Percentiles rank a stretch among this genome's conserved stretches.
Evolutionary conservation across 2,113 vertebrate genomes (phyloP).

Genomic region (Sinocyclocheilus rhinocerous): DNA sequence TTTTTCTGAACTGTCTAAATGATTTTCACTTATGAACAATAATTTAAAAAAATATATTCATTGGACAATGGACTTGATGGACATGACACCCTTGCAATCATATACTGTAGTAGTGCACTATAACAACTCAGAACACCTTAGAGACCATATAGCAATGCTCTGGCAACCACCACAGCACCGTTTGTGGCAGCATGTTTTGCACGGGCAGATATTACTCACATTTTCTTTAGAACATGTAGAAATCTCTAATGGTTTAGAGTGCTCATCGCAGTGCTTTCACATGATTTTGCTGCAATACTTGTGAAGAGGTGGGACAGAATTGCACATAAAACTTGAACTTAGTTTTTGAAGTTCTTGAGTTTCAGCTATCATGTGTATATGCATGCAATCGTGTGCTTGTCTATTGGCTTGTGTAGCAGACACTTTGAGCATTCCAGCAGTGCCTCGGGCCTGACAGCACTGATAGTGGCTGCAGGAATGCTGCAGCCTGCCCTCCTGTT

Average conservation of each 20-base stretch:
- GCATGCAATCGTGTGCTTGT: background rate
- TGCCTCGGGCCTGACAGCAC: conserved; percentile 7
- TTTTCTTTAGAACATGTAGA: background rate
- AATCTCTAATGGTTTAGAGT: background rate
- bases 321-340: background rate
- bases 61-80: no score
- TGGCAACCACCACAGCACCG: background rate
- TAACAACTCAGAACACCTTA: background rate
- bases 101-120: background rate
- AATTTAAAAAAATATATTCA: no score
- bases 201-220: background rate
- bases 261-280: background rate
- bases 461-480: conserved; percentile 35
- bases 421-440: conserved; percentile 9
- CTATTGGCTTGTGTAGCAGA: background rate
- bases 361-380: background rate
- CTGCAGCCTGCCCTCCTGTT: no score
- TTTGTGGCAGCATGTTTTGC: background rate
- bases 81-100: no score
- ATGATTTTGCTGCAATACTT: background rate
- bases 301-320: background rate
- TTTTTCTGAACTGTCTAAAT: no score
- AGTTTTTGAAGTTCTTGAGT: conserved; percentile 2
- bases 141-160: background rate
- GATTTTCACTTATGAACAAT: no score